Percentiles rank a stretch among this genome's conserved stretches.
Evolutionary conservation across 2,113 vertebrate species (phyloP).

Genomic region (Carassius carassius): DNA sequence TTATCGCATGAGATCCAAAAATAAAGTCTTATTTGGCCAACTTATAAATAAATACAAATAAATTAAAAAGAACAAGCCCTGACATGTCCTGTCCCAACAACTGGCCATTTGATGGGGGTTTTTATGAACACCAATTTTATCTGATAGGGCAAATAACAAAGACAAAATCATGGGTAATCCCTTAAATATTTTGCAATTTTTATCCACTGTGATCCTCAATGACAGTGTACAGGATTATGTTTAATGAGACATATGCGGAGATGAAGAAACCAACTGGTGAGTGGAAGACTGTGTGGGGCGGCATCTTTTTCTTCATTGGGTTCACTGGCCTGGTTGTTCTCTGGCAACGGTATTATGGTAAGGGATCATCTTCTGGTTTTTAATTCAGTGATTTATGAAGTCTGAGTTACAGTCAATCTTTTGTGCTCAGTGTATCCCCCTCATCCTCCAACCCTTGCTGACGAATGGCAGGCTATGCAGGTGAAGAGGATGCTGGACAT

Average conservation of each 20-base stretch:
- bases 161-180: too few species aligned
- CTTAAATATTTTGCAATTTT: too few species aligned
- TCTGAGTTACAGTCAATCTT: background rate
- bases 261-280: conserved; percentile 70
- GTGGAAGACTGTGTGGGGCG: conserved; percentile 79
- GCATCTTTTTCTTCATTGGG: conserved; percentile 75
- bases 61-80: too few species aligned
- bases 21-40: too few species aligned
- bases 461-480: conserved; percentile 79
- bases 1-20: too few species aligned
- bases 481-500: conserved; percentile 82
- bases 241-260: conserved; percentile 74
- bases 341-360: conserved; percentile 82
- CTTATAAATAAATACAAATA: too few species aligned
- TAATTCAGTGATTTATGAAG: background rate
- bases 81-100: too few species aligned
- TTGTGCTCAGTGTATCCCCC: conserved; percentile 76
- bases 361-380: conserved; percentile 23
- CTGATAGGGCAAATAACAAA: too few species aligned
- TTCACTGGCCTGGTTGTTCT: conserved; percentile 79
- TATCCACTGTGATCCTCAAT: too few species aligned
- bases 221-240: conserved; percentile 78
- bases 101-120: too few species aligned
- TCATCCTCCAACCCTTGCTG: conserved; percentile 72
- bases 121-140: too few species aligned